phyloP scores from a whole-genome alignment of 2,888 invertebrate species.

The Drosophila ustulata region DNA sequence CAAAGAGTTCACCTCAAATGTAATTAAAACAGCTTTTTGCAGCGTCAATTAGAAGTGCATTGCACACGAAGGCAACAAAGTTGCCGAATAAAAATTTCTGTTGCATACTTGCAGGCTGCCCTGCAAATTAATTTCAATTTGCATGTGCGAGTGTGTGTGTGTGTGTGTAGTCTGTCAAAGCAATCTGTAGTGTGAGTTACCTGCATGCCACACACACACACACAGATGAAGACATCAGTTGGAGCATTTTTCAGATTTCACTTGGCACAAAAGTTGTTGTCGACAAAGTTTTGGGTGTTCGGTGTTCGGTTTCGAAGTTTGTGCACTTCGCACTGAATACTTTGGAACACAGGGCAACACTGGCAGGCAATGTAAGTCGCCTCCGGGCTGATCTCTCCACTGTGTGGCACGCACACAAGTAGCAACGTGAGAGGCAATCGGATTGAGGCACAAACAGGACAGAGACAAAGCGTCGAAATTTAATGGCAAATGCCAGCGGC shows the following conservation, averaged over 20 bases:
- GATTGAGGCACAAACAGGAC: conserved; percentile 30
- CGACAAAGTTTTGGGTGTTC: conserved; percentile 48
- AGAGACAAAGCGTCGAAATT: conserved; percentile 43
- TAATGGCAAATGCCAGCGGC: conserved; percentile 54
- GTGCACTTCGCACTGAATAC: conserved; percentile 36
- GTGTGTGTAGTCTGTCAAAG: conserved; percentile 51
- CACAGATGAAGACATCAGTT: conserved; percentile 1
- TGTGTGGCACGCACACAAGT: conserved; percentile 14
- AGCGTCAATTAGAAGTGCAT: conserved; percentile 69
- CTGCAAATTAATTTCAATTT: conserved; percentile 68
- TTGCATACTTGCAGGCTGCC: conserved; percentile 72
- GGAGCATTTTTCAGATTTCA: conserved; percentile 45
- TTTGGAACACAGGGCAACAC: conserved; percentile 1
- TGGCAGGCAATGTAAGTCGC: background rate
- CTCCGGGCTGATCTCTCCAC: conserved; percentile 10
- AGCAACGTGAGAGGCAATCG: conserved; percentile 13
- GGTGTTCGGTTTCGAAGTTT: conserved; percentile 38
- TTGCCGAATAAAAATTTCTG: conserved; percentile 50
- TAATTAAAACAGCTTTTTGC: conserved; percentile 76
- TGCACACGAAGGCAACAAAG: conserved; percentile 36
- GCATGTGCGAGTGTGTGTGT: conserved; percentile 26
- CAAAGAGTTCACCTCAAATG: conserved; percentile 42
- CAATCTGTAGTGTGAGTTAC: conserved; percentile 55
- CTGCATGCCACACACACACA: conserved; percentile 33
- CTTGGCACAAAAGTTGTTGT: conserved; percentile 40